phyloP scores from a whole-genome alignment of 2,113 vertebrate genomes.

The Onychostruthus taczanowskii region DNA sequence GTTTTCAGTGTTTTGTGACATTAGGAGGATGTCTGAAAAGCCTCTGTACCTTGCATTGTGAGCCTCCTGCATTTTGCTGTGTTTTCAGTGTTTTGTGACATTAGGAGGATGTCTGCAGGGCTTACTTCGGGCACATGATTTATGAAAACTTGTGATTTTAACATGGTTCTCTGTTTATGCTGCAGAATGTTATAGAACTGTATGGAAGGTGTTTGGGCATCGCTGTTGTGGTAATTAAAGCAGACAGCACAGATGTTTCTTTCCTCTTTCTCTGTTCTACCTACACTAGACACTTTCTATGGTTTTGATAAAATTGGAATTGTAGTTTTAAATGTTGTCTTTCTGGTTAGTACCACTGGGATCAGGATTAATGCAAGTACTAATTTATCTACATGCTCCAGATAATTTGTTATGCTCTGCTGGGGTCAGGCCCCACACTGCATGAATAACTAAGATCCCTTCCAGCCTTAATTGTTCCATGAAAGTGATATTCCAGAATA shows the following conservation, averaged over 20 bases:
- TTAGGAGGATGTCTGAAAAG: too few relatives aligned
- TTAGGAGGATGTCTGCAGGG: neutral
- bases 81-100: neutral
- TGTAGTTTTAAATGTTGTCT: neutral
- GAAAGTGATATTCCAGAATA: neutral
- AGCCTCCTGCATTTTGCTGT: neutral
- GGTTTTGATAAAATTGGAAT: neutral
- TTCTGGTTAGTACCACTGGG: neutral
- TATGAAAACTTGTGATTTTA: neutral
- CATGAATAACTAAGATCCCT: neutral
- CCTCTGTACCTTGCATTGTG: neutral
- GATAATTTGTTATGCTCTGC: neutral
- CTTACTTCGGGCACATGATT: neutral
- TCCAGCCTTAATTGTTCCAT: neutral
- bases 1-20: neutral
- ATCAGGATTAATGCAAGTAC: neutral
- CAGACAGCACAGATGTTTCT: neutral
- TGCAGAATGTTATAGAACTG: neutral
- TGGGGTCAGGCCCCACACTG: neutral
- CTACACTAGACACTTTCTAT: rapidly evolving
- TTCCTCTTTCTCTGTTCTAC: neutral
- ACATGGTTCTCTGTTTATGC: neutral
- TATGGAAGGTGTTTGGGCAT: neutral
- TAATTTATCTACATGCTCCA: neutral
- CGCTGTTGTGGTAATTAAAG: neutral